Percentiles rank a stretch among this genome's conserved stretches.
Evolutionary conservation across 2,113 vertebrate genomes (phyloP).

Genomic region (Limanda limanda): DNA sequence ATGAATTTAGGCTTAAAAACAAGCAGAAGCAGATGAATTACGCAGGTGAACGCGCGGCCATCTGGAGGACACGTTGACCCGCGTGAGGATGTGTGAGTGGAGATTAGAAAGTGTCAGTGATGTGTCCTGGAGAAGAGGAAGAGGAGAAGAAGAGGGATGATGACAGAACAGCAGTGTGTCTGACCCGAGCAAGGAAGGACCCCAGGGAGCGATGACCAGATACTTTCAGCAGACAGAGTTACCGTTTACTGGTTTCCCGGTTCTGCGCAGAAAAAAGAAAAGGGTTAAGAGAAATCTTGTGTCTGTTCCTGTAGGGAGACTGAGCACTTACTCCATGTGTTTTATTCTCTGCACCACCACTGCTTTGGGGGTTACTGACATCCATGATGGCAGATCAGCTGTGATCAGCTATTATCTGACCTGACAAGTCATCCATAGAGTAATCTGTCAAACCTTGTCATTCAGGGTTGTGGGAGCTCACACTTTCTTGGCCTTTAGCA

Average conservation of each 20-base stretch:
- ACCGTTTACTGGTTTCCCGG: slow-evolving; percentile 4
- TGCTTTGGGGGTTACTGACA: background rate
- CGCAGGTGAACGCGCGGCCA: slow-evolving; percentile 51
- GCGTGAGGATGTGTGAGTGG: slow-evolving; percentile 35
- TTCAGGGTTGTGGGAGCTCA: slow-evolving; percentile 35
- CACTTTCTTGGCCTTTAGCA: slow-evolving; percentile 73
- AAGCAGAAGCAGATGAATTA: background rate
- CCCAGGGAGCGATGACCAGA: slow-evolving; percentile 64
- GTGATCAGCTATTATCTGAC: slow-evolving; percentile 21
- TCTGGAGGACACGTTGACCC: slow-evolving; percentile 71
- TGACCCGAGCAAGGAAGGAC: slow-evolving; percentile 72
- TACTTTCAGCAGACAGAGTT: slow-evolving; percentile 27
- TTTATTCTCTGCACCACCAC: background rate
- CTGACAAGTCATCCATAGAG: slow-evolving; percentile 16
- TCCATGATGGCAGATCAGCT: background rate
- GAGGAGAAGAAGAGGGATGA: slow-evolving; percentile 59
- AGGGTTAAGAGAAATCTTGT: background rate
- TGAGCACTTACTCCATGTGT: background rate
- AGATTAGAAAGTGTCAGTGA: slow-evolving; percentile 51
- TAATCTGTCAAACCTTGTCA: slow-evolving; percentile 58
- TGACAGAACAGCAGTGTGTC: slow-evolving; percentile 59
- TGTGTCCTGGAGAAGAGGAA: slow-evolving; percentile 44
- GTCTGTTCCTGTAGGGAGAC: background rate
- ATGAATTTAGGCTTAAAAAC: background rate
- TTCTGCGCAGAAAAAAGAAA: background rate